Conservation (phyloP, 2,113 vertebrate genomes). For the Gymnorhina tibicen region DNA sequence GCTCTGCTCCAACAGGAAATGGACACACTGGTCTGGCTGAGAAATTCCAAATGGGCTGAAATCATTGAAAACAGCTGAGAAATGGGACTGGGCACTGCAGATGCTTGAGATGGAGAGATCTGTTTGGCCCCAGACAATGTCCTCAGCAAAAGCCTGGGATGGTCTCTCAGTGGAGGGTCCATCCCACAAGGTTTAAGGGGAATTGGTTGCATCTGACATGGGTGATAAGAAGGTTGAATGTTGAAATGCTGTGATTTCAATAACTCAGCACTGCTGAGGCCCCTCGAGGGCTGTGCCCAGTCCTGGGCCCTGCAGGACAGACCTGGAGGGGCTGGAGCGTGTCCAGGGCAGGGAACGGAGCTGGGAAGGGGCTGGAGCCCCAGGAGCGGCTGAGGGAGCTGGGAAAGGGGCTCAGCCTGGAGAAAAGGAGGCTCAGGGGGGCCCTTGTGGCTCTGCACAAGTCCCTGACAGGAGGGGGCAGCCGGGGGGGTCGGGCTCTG, state of each 20-base stretch:
- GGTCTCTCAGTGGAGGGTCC: background rate
- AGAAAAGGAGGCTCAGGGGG: background rate
- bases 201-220: background rate
- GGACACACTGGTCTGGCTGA: background rate
- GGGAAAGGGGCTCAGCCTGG: background rate
- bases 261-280: background rate
- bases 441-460: background rate
- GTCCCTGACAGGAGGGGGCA: background rate
- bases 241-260: background rate
- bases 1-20: background rate
- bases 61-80: background rate
- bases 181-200: background rate
- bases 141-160: background rate
- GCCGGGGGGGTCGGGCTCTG: background rate
- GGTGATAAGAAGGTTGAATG: background rate
- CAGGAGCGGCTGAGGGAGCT: background rate
- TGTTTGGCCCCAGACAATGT: background rate
- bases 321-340: background rate
- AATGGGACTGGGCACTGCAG: background rate
- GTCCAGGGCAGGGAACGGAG: background rate
- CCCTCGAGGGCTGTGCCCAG: fast-evolving
- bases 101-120: background rate
- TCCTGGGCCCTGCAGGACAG: background rate
- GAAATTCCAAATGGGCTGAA: background rate
- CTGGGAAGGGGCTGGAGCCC: background rate